Percentiles rank a stretch among this genome's conserved stretches.
Evolutionary conservation across 2,113 vertebrate species (phyloP).

Genomic region (Tachycineta bicolor): DNA sequence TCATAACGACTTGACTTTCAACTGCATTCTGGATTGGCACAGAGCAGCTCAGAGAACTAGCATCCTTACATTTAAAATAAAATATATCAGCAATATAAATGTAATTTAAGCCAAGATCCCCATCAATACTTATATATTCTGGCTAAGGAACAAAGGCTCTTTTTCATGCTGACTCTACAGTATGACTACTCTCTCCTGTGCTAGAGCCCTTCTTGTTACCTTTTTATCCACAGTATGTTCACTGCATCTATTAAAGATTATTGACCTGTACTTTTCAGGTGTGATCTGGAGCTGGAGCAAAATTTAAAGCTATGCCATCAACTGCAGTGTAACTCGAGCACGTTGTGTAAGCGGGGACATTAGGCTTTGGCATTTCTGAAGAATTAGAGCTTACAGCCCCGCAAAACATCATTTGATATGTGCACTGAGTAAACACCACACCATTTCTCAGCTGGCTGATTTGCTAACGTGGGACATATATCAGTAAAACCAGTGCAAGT

Average conservation of each 20-base stretch:
- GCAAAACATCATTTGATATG: background rate
- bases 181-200: background rate
- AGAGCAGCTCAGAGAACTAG: background rate
- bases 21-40: background rate
- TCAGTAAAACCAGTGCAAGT: background rate
- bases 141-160: background rate
- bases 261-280: background rate
- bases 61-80: background rate
- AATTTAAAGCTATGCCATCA: background rate
- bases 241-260: background rate
- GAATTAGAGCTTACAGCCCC: background rate
- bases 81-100: background rate
- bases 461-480: background rate
- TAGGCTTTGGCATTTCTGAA: background rate
- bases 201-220: background rate
- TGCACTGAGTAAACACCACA: slow-evolving; percentile 11
- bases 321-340: background rate
- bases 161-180: background rate
- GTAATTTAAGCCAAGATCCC: background rate
- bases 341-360: background rate
- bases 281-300: background rate
- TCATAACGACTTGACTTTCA: background rate
- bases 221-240: background rate
- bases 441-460: slow-evolving; percentile 2
- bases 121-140: background rate